Base-by-base conservation (phyloP, 2,888 invertebrate genomes). In the Leptura quadrifasciata region DNA sequence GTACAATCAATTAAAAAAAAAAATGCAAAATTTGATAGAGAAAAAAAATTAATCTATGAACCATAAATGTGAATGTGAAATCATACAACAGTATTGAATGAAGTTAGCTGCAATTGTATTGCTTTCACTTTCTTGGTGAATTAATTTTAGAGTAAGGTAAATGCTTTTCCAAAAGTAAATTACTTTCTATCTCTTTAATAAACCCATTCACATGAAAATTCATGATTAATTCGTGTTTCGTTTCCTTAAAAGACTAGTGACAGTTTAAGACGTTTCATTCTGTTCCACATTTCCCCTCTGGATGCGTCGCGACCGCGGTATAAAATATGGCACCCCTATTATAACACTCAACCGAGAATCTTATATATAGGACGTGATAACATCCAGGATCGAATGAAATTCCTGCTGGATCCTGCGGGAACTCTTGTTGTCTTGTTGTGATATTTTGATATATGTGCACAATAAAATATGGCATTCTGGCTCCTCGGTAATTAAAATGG, bases 261-360 rank as follows among this genome's bases (percentile, higher is more conserved):
- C 35, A 61, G 18, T 61, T 18, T 27, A 39, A 64, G 20, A 18
- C 63, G 60, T 39, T 31, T 27, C 63, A 60, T 24, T 69, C 58
- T 64, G 20, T 65, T 60, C 72, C 47, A 58, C 17, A 5, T 31
- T 15, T 70, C 76, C 75, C 75, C 60, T 58, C 52, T 63, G 55
- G 65, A 71, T 61, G 74, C 76, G 72, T 35, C 72, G 60, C 55
- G 69, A 76, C 80, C 80, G 72, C 80, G 76, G 76, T 64, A 77
- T 80, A 80, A 83, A 80, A 84, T 84, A 83, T 81, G 78, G 80
- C 82, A 76, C 76, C 82, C 77, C 76, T 76, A 81, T 82, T 80
- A 79, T 78, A 77, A 72, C 76, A 72, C 72, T 72, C 71, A 73
- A 39, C 39, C 70, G 69, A 55, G 74, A 76, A 74, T 76, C 77